Evolutionary conservation across 2,797 vertebrate genomes (phyloP), one percentile per base, ranked within the genome.

Genomic region (Peromyscus eremicus): DNA sequence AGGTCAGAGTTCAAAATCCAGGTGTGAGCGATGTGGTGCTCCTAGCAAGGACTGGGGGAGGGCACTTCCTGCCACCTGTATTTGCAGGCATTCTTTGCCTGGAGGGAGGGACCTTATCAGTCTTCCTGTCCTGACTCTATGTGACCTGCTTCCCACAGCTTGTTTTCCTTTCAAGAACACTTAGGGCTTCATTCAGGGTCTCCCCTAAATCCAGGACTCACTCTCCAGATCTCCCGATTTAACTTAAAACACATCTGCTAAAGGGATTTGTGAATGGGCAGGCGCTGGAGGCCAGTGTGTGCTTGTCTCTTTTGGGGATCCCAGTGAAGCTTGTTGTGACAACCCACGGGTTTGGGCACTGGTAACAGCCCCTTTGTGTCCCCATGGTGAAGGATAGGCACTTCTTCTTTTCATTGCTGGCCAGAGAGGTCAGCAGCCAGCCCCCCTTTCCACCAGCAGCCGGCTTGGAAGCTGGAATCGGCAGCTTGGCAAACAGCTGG

Each of bases 351-450:
- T 4, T 11, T 25, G 4, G 0, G 29, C 16, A 6, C 84, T 27
- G 0, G 29, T 85, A 37, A n/a, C 23, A 81, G 87, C 40, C 32
- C 43, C 70, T 37, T 4, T 7, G 0, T 0, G 6, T 11, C 75
- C 0, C 2, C 12, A 64, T 0, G 0, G 49, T 2, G 19, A 70
- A 85, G 89, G 64, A 21, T 79, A 64, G 90, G 32, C 5, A n/a
- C 84, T 64, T 12, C 37, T 64, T 77, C 66, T 86, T 29, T 46
- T 80, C 27, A 0, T 16, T 1, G 5, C 85, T 23, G 40, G 96
- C 76, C 96, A 68, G 0, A 29, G 9, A 57, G 81, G 62, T 84
- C 19, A 46, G 85, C 3, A 21, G 73, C 94, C 94, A 85, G 80
- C 46, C 60, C 16, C 70, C 12, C 62, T 23, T 14, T 9, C 66